Conservation (phyloP, 2,888 invertebrate genomes). For the Blera fallax region DNA sequence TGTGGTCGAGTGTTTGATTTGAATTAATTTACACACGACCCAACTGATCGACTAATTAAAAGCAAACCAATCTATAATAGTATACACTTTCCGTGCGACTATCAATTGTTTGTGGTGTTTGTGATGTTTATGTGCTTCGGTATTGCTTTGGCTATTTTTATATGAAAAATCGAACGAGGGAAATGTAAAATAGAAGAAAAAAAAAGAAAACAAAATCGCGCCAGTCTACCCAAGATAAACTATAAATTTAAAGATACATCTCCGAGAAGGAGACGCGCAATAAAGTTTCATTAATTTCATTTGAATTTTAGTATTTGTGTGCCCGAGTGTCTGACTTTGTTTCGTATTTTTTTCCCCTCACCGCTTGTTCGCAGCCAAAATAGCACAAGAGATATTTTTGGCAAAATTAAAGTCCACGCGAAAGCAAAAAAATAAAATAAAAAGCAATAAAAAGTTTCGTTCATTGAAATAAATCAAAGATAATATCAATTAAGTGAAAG, state of each 20-base stretch:
- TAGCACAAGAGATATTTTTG: conserved; percentile 40
- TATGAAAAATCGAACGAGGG: conserved; percentile 48
- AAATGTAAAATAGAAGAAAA: conserved; percentile 15
- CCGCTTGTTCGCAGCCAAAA: conserved; percentile 1
- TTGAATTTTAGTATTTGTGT: neutral
- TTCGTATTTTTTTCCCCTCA: neutral
- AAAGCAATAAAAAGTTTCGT: too few relatives aligned
- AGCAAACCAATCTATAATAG: conserved; percentile 64
- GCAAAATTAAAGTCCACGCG: conserved; percentile 6
- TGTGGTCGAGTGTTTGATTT: conserved; percentile 37
- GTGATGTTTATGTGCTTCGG: conserved; percentile 44
- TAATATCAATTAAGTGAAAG: conserved; percentile 49
- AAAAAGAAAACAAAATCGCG: neutral
- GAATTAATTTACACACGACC: conserved; percentile 64
- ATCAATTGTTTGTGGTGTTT: conserved; percentile 40
- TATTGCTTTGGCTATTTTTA: conserved; percentile 56
- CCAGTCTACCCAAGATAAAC: conserved; percentile 36
- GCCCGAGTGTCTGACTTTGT: conserved; percentile 15
- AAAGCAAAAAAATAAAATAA: neutral
- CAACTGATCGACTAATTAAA: conserved; percentile 67
- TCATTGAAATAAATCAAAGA: conserved; percentile 48
- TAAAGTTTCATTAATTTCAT: conserved; percentile 38
- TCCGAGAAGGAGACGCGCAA: conserved; percentile 24
- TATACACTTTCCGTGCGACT: conserved; percentile 37
- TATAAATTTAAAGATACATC: conserved; percentile 50